Conservation (phyloP, 1,140 invertebrate species). For the Drosophila chauvacae region DNA sequence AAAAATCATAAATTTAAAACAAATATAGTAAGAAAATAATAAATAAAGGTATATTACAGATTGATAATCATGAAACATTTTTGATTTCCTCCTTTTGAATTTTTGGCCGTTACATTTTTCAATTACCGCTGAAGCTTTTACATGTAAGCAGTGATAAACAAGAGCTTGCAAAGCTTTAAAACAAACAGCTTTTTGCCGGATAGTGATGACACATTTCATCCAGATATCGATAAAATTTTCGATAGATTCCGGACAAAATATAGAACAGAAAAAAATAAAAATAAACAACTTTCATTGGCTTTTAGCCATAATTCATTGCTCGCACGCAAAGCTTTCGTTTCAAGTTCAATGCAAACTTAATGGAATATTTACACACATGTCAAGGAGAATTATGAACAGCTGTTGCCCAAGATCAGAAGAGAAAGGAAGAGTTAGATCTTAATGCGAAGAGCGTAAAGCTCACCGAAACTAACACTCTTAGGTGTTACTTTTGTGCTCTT, state of each 20-base stretch:
- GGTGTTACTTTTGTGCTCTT: constrained; percentile 2
- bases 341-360: constrained; percentile 9
- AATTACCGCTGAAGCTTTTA: constrained; percentile 32
- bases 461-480: background rate
- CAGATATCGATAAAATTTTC: constrained; percentile 17
- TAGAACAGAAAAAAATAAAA: background rate
- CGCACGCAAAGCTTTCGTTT: constrained; percentile 3
- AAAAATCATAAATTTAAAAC: background rate
- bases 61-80: background rate
- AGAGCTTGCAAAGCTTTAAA: constrained; percentile 54
- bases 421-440: background rate
- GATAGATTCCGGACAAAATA: background rate
- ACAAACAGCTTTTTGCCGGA: constrained; percentile 37
- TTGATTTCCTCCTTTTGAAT: constrained; percentile 4
- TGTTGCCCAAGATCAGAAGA: constrained; percentile 10
- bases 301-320: constrained; percentile 5
- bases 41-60: background rate
- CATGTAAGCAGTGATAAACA: constrained; percentile 14
- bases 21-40: background rate
- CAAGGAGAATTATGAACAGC: constrained; percentile 22
- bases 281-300: constrained; percentile 14
- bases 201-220: constrained; percentile 6
- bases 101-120: constrained; percentile 14
- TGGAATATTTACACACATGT: constrained; percentile 17
- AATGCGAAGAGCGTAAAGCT: constrained; percentile 3